phyloP scores from a whole-genome alignment of 2,113 vertebrate species.

The Crotalus viridis region DNA sequence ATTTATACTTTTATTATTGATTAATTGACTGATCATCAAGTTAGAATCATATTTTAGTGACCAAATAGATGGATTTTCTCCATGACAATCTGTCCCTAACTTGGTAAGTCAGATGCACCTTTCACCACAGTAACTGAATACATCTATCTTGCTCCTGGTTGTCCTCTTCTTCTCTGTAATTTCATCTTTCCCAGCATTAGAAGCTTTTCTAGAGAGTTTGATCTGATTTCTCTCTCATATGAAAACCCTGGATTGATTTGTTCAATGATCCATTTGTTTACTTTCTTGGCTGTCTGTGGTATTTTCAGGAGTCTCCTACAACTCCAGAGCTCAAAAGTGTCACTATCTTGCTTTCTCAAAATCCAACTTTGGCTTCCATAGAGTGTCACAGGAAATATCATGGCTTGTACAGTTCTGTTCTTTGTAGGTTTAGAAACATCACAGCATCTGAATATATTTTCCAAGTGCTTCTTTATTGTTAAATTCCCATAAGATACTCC shows the following conservation, averaged over 20 bases:
- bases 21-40: neutral
- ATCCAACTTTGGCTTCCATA: neutral
- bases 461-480: neutral
- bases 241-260: neutral
- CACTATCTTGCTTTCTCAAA: neutral
- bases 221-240: neutral
- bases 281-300: neutral
- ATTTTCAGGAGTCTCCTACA: neutral
- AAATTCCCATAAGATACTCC: neutral
- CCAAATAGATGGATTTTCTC: neutral
- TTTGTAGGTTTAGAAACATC: neutral
- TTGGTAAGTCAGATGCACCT: neutral
- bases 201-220: neutral
- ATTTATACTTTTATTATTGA: neutral
- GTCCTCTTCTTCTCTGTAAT: neutral
- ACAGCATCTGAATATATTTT: neutral
- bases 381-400: neutral
- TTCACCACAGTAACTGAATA: neutral
- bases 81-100: neutral
- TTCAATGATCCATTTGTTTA: neutral
- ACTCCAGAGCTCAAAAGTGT: neutral
- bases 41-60: neutral
- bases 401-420: neutral
- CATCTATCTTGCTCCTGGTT: neutral
- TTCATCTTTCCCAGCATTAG: neutral